Base-by-base conservation (phyloP, 1,140 invertebrate species). In the Drosophila burlai region DNA sequence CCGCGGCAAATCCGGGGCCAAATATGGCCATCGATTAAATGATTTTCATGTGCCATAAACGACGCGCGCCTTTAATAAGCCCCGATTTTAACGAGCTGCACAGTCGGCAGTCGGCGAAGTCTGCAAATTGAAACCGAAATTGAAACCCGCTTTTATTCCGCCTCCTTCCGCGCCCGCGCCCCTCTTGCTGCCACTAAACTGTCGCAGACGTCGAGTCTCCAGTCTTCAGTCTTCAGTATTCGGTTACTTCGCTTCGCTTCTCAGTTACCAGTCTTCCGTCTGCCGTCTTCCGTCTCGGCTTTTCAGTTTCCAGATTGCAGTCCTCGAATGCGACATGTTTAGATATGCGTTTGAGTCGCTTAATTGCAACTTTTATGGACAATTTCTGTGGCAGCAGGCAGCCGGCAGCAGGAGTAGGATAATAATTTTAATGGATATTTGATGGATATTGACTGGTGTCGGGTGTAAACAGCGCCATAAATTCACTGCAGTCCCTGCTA, bases 1-100 rank as follows among this genome's bases (percentile, higher is more conserved):
- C 52, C 75, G 81, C 81, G 49, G 66, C 62, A 68, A 65, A 72
- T 68, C 72, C 80, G 52, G 73, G 67, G 57, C 82, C 82, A 81
- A 85, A 87, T 84, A 89, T 89, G 84, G 84, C 73, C 84, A 83
- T 75, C 83, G 83, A 87, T 87, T 87, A 87, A 87, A 89, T 84
- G 81, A 89, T 87, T 87, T 87, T 87, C 84, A 87, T 87, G 84
- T 84, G 84, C 84, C 84, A 87, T 87, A 87, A 87, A 87, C 84
- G 84, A 89, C 78, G 84, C 82, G 84, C 76, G 84, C 84, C 84
- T 87, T 89, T 87, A 87, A 87, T 87, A 87, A 87, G 81, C 81
- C 81, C 74, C 73, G 62, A 54, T 60, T 89, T 89, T 87, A 87
- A 87, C 84, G 81, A 87, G 84, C 84, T 87, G 76, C 84, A 50